Evolutionary conservation across 2,113 vertebrate genomes (phyloP).

Genomic region (Phylloscopus whistleri): DNA sequence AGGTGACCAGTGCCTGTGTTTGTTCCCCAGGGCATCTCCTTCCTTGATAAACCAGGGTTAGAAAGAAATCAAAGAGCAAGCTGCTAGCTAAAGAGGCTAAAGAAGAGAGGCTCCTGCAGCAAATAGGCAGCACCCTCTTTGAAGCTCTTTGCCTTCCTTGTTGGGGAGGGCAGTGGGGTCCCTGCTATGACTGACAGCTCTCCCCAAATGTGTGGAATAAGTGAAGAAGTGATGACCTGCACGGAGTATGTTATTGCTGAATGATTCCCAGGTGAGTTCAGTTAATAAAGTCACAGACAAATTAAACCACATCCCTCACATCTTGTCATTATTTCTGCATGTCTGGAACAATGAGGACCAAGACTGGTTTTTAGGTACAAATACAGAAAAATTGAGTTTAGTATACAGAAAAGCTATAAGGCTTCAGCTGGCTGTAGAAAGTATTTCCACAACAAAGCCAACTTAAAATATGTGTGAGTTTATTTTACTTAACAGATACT

Average conservation of each 20-base stretch:
- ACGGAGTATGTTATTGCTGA: slow-evolving; percentile 47
- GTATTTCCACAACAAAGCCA: not conserved
- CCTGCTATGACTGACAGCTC: slow-evolving; percentile 57
- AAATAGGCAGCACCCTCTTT: slow-evolving; percentile 10
- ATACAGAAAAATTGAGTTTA: not conserved
- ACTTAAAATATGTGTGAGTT: not conserved
- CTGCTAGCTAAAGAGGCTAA: not conserved
- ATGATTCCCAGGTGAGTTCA: slow-evolving; percentile 59
- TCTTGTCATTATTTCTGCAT: slow-evolving; percentile 53
- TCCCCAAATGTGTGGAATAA: slow-evolving; percentile 36
- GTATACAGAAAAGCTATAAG: not conserved
- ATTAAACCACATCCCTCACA: slow-evolving; percentile 52
- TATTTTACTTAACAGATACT: not conserved
- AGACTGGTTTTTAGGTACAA: not conserved
- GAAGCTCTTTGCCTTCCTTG: slow-evolving; percentile 8
- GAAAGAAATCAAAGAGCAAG: not conserved
- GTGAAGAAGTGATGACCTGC: slow-evolving; percentile 47
- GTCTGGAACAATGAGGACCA: slow-evolving; percentile 9
- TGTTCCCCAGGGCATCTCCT: not conserved
- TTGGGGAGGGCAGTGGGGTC: slow-evolving; percentile 10
- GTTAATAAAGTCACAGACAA: slow-evolving; percentile 58
- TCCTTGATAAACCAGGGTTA: not conserved
- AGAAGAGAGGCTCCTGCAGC: not conserved
- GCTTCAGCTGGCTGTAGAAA: not conserved
- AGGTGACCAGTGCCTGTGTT: not conserved